Evolutionary conservation across 2,888 invertebrate species (phyloP), one percentile per base, ranked within the genome.

Genomic region (Gymnocheta viridis): DNA sequence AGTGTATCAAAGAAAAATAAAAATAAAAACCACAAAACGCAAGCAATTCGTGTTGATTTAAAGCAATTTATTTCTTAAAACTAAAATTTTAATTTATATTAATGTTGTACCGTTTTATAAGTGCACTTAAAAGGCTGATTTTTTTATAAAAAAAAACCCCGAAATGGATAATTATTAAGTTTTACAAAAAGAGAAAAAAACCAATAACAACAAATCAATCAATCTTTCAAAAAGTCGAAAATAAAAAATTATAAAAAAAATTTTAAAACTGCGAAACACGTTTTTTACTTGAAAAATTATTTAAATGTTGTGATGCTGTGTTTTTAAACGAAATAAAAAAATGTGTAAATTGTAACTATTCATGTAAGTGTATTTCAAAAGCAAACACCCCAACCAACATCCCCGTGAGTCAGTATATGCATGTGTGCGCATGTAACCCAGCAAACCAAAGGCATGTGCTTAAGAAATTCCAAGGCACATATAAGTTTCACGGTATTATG

Each of bases 111-210:
- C 87, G 86, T 87, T 89, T 73, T 84, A 84, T 89, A 90, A 90
- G 90, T 90, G 90, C 89, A 90, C 91, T 90, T 88, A 88, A 89
- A 91, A 91, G 91, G 91, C 91, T 91, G 91, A 91, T 91, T 91
- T 91, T 89, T 85, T 88, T 87, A 89, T 90, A 90, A 64, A 32
- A 64, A 80, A 62, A 62, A 44, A 64, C 29, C 51, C 44, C 49
- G 6, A 78, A 77, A 56, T 56, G 47, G 24, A 73, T 81, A 77
- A 81, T 72, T 73, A 77, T 69, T 81, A 84, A 81, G 77, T 84
- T 84, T 77, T 77, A 84, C 47, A n/a, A 69, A 47, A 19, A 17
- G 22, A 62, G 27, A 38, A 24, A 51, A 44, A 67, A 29, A 29
- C n/a, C 44, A 12, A 12, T 29, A 62, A 10, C 27, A 70, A 79